Conservation (phyloP, 2,797 vertebrate genomes). For the Peromyscus melanophrys region DNA sequence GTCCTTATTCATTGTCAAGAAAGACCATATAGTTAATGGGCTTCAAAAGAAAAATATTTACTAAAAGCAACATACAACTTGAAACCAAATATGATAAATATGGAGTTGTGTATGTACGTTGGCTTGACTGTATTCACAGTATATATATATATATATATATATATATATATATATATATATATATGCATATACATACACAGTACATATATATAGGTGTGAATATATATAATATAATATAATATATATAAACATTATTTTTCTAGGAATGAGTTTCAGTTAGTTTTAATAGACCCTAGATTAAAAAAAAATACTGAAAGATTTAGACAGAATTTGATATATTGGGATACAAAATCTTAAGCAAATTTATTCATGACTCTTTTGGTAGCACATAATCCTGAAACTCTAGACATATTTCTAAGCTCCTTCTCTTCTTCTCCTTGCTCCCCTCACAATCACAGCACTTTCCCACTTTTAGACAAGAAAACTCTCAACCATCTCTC, state of each 20-base stretch:
- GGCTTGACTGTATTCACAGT: not conserved
- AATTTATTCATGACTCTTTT: not conserved
- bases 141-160: not conserved
- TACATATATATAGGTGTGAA: not conserved
- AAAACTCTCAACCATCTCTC: not conserved
- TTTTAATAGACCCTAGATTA: not conserved
- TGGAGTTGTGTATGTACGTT: not conserved
- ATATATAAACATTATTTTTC: not conserved
- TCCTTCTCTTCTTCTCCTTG: not conserved
- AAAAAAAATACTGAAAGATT: not conserved
- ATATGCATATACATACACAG: not conserved
- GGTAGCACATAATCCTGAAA: not conserved
- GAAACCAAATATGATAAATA: not conserved
- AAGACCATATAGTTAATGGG: not conserved
- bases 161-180: not conserved
- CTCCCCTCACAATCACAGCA: not conserved
- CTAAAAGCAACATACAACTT: not conserved
- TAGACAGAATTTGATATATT: not conserved
- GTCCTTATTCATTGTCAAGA: not conserved
- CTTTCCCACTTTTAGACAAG: not conserved
- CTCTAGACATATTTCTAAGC: not conserved
- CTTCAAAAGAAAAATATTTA: not conserved
- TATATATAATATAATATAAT: too few relatives aligned
- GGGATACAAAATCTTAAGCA: not conserved
- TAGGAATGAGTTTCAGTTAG: not conserved